Percentiles rank a stretch among this genome's conserved stretches.
Conservation (phyloP, 2,113 vertebrate genomes). For the Mormoops blainvillei region DNA sequence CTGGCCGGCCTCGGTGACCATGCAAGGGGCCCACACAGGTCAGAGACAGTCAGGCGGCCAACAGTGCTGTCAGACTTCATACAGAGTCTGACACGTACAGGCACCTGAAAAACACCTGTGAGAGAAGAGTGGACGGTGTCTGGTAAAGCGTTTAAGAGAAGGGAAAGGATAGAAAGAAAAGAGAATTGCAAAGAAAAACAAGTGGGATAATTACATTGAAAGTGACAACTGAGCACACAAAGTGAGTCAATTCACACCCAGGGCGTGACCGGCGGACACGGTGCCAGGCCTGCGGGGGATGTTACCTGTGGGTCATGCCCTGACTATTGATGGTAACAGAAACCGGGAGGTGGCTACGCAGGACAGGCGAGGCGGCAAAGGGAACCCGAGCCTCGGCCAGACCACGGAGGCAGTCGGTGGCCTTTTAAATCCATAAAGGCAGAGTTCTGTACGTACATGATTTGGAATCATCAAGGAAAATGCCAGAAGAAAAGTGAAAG, state of each 20-base stretch:
- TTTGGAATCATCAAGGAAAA: not conserved
- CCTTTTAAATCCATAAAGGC: not conserved
- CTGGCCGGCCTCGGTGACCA: rapidly evolving
- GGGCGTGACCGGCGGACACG: not conserved
- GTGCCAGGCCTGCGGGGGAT: not conserved
- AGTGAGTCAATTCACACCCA: not conserved
- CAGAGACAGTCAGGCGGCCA: not conserved
- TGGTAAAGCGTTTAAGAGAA: not conserved
- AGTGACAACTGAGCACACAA: not conserved
- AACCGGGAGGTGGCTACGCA: no score
- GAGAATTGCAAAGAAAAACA: not conserved
- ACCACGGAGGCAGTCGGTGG: not conserved
- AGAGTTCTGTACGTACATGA: no score
- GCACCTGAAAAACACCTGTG: not conserved
- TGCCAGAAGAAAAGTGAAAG: not conserved
- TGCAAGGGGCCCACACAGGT: not conserved
- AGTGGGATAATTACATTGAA: not conserved
- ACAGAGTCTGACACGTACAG: rapidly evolving
- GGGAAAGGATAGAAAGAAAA: not conserved
- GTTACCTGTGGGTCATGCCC: not conserved
- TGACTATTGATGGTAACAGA: rapidly evolving
- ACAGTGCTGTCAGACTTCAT: no score
- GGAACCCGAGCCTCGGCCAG: not conserved
- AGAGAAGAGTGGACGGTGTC: not conserved
- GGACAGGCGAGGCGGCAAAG: not conserved